Evolutionary conservation across 2,888 invertebrate genomes (phyloP).

Genomic region (Agelastica alni): DNA sequence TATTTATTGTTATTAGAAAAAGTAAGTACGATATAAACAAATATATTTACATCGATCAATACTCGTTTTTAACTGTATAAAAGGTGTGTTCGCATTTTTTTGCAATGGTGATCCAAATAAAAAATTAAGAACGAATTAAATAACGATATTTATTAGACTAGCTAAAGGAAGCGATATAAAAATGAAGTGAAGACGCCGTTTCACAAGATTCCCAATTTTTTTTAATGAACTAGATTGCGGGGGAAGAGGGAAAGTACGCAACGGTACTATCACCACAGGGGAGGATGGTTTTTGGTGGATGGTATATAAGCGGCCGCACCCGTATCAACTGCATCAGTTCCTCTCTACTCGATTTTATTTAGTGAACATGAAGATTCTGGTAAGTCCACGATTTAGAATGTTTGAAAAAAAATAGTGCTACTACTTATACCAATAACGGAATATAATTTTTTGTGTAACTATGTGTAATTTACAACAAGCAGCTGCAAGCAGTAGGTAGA

Average conservation of each 20-base stretch:
- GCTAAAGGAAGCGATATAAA: conserved; percentile 6
- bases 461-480: too few species aligned
- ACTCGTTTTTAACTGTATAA: too few species aligned
- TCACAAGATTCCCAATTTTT: conserved; percentile 21
- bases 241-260: conserved; percentile 43
- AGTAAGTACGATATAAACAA: too few species aligned
- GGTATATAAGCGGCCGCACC: conserved; percentile 43
- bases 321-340: conserved; percentile 42
- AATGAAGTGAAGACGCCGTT: conserved; percentile 9
- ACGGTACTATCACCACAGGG: conserved; percentile 42
- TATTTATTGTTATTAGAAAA: too few species aligned
- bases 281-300: conserved; percentile 36
- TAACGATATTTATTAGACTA: not conserved
- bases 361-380: conserved; percentile 47
- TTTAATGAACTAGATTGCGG: conserved; percentile 30
- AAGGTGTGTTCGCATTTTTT: too few species aligned
- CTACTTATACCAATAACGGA: too few species aligned
- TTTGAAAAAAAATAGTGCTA: too few species aligned
- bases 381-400: conserved; percentile 36
- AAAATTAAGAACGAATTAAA: not conserved
- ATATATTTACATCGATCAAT: too few species aligned
- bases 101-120: too few species aligned
- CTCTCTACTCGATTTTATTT: conserved; percentile 35
- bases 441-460: too few species aligned
- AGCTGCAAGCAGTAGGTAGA: too few species aligned